Percentiles rank a stretch among this genome's conserved stretches.
phyloP scores from a whole-genome alignment of 2,797 vertebrate species.

The Triplophysa bombifrons region DNA sequence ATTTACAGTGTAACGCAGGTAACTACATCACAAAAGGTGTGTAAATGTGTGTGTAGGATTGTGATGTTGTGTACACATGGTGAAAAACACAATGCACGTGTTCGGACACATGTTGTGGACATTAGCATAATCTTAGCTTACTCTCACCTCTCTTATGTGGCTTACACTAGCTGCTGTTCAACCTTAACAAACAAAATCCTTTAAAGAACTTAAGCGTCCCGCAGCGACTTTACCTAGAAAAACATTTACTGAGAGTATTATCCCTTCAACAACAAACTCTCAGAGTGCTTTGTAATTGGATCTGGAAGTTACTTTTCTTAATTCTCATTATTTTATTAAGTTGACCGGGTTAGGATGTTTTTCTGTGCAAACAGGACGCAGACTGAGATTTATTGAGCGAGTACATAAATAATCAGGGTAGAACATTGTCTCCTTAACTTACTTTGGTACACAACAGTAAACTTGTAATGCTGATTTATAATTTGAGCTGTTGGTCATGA shows the following conservation, averaged over 20 bases:
- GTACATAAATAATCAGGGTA: too few relatives aligned
- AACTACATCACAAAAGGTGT: neutral
- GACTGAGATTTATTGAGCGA: too few relatives aligned
- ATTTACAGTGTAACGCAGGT: too few relatives aligned
- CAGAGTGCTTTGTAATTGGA: neutral
- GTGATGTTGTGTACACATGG: neutral
- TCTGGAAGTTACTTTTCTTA: neutral
- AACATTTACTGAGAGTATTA: neutral
- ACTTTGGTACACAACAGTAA: too few relatives aligned
- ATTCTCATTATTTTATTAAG: neutral
- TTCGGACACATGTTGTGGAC: slow-evolving; percentile 10
- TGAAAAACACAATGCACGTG: neutral
- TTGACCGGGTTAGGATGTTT: too few relatives aligned
- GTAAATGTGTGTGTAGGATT: neutral
- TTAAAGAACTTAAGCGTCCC: too few relatives aligned
- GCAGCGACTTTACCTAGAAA: neutral
- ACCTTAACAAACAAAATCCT: neutral
- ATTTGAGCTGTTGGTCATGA: too few relatives aligned
- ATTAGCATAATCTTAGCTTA: slow-evolving; percentile 2
- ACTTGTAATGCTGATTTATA: too few relatives aligned
- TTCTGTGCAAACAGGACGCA: too few relatives aligned
- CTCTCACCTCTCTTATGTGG: slow-evolving; percentile 29
- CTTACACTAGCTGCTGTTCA: slow-evolving; percentile 10
- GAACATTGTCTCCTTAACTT: too few relatives aligned
- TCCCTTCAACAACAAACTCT: slow-evolving; percentile 16